phyloP scores from a whole-genome alignment of 2,797 vertebrate species.

The Lepus oiostolus region DNA sequence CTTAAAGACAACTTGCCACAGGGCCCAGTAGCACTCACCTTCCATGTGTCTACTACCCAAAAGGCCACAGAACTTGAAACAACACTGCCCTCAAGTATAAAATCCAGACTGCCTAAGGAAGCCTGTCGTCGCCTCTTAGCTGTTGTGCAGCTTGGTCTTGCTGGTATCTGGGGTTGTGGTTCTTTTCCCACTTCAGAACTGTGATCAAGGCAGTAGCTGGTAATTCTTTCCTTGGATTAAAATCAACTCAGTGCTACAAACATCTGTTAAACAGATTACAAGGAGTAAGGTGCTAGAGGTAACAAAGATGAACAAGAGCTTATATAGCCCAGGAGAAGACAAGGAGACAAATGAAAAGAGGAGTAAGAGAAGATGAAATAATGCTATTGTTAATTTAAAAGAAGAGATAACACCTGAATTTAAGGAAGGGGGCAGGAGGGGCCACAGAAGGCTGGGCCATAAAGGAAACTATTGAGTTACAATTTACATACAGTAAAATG shows the following conservation, averaged over 20 bases:
- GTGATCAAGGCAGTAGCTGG: conserved; percentile 20
- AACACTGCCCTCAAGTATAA: neutral
- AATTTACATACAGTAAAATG: conserved; percentile 55
- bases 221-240: neutral
- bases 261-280: neutral
- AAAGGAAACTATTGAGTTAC: conserved; percentile 12
- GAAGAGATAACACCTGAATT: conserved; percentile 35
- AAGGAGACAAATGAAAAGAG: conserved; percentile 31
- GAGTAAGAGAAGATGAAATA: neutral
- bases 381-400: conserved; percentile 14
- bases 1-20: conserved; percentile 36
- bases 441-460: neutral
- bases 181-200: conserved; percentile 29
- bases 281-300: neutral
- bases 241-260: conserved; percentile 38
- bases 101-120: neutral
- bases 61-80: neutral
- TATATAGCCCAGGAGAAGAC: conserved; percentile 6
- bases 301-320: neutral
- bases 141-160: neutral
- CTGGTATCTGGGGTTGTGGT: neutral
- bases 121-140: neutral
- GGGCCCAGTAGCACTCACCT: neutral
- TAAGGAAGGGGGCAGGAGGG: neutral
- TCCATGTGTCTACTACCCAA: neutral